phyloP scores from a whole-genome alignment of 2,888 invertebrate genomes.

The Epistrophe grossulariae region DNA sequence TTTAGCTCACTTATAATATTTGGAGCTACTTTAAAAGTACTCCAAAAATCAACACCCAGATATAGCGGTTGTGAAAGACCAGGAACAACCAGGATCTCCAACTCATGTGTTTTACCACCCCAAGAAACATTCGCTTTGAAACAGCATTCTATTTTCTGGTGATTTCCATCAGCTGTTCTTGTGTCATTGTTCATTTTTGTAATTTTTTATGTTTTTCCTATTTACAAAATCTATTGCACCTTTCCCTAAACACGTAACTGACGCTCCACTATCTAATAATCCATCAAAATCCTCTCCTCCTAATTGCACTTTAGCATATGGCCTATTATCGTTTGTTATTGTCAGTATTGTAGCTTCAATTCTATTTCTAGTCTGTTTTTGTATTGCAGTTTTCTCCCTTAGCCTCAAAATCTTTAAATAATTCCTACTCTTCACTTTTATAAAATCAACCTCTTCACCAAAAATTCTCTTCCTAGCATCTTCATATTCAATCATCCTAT shows the following conservation, averaged over 20 bases:
- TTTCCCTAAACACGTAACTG: constrained; percentile 17
- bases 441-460: background rate
- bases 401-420: background rate
- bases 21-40: background rate
- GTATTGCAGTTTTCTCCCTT: background rate
- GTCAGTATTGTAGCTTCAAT: background rate
- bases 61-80: background rate
- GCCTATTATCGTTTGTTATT: constrained; percentile 10
- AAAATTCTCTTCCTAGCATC: background rate
- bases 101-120: background rate
- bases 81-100: constrained; percentile 2
- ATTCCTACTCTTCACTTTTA: background rate
- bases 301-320: constrained; percentile 6
- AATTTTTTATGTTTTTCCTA: background rate
- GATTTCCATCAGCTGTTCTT: constrained; percentile 1
- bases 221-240: background rate
- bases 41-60: constrained; percentile 6
- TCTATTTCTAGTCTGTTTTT: background rate
- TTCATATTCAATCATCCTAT: background rate
- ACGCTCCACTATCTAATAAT: constrained; percentile 2
- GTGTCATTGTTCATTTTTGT: background rate
- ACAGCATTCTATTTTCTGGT: background rate
- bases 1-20: background rate
- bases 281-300: background rate
- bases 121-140: background rate